Evolutionary conservation across 2,113 vertebrate species (phyloP), one percentile per base, ranked within the genome.

Genomic region (Amia ocellicauda): DNA sequence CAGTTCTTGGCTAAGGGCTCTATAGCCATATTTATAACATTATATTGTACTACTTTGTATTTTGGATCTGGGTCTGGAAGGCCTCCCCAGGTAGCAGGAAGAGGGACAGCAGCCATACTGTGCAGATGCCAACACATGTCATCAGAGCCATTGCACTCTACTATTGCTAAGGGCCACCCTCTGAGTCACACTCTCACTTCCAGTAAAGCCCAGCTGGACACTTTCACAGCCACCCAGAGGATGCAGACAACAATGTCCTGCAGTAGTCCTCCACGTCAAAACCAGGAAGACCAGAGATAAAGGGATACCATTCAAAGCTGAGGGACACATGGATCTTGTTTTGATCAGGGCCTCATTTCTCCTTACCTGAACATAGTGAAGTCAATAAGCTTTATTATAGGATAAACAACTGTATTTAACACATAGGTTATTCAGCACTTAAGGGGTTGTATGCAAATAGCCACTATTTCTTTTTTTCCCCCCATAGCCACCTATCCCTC

Each of bases 111-210:
- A 47, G 14, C 14, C 7, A 22, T 22, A 11, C 11, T 3, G 4
- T 4, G 11, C 13, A 54, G 51, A 22, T 27, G 51, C 51, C 51
- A 54, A 16, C 51, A 24, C n/a, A 54, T 54, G 5, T 27, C 24
- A 14, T 13, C 51, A 27, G 24, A 13, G 22, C 51, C 51, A 11
- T 54, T 54, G 24, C n/a, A n/a, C n/a, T n/a, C n/a, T n/a, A n/a
- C n/a, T n/a, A n/a, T n/a, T n/a, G n/a, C n/a, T n/a, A 54, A 23
- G 11, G n/a, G 20, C 20, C 1, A 3, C 4, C 45, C n/a, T 47
- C 24, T 54, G 51, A 54, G n/a, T 54, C 51, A 54, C 51, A 16
- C 22, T 23, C 3, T 54, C 51, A 54, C 51, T 54, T 54, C 51
- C 51, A 54, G 51, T 54, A 54, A 51, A 51, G 40, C 40, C 40